These are phyloP conservation scores for Danio jaintianensis DNA, from an alignment of 2,797 vertebrate genomes.

Conservation along the genomic window DNA sequence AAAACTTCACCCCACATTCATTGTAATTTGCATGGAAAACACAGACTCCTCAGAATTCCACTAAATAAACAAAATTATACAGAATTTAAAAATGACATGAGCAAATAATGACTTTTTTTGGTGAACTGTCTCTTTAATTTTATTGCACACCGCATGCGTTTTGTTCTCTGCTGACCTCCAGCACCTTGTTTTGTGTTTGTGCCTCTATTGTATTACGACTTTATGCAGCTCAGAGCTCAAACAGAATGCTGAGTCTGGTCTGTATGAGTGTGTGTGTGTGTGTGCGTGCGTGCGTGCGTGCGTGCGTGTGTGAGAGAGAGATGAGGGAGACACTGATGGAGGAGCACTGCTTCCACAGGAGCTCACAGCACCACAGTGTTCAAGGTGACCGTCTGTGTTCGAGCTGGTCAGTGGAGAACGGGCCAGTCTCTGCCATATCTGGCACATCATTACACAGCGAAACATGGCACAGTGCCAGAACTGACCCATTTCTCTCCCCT, in stretches of 20 bases:
- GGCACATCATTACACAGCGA: conserved; percentile 75
- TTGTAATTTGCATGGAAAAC: too few species aligned
- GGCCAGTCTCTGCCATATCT: conserved; percentile 62
- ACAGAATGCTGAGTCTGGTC: conserved; percentile 37
- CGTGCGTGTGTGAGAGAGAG: conserved; percentile 1
- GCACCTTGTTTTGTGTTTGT: conserved; percentile 27
- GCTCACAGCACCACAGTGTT: conserved; percentile 54
- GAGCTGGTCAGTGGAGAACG: conserved; percentile 65
- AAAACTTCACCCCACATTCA: too few species aligned
- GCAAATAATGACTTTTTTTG: neutral
- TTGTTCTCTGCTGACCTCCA: conserved; percentile 33
- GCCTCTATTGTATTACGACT: conserved; percentile 29
- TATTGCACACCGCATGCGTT: conserved; percentile 12
- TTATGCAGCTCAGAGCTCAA: conserved; percentile 9
- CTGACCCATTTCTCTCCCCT: conserved; percentile 58
- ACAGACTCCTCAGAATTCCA: too few species aligned
- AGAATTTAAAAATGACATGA: too few species aligned
- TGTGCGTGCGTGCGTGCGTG: conserved; percentile 7
- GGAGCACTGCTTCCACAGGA: neutral
- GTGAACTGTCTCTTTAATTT: neutral
- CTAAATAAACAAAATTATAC: too few species aligned
- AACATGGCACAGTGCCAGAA: conserved; percentile 74
- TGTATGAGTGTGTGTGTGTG: neutral
- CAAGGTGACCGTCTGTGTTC: conserved; percentile 83
- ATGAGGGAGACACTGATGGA: conserved; percentile 28